Evolutionary conservation across 2,113 vertebrate genomes (phyloP).

Genomic region (Sinocyclocheilus grahami): DNA sequence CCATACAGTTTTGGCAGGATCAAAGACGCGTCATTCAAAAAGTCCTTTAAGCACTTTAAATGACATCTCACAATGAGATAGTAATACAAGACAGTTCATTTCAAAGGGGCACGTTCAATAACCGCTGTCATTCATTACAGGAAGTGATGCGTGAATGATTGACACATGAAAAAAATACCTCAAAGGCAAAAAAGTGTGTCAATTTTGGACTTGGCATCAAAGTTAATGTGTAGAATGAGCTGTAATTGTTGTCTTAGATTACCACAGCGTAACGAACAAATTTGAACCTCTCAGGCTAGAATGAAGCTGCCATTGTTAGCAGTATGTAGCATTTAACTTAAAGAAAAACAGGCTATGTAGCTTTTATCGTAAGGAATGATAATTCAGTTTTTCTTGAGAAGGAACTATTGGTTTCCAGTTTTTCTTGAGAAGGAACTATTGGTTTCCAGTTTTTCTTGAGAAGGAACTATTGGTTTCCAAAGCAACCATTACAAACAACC

Average conservation of each 20-base stretch:
- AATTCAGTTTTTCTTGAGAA: not conserved
- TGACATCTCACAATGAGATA: not conserved
- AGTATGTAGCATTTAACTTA: not conserved
- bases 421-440: too few relatives aligned
- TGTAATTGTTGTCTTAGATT: not conserved
- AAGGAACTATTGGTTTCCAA: too few relatives aligned
- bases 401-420: not conserved
- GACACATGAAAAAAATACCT: conserved; percentile 22
- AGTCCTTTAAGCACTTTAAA: conserved; percentile 11
- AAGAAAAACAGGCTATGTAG: not conserved
- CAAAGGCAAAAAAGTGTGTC: conserved; percentile 1
- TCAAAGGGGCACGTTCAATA: conserved; percentile 3
- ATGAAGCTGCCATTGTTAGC: not conserved
- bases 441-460: too few relatives aligned
- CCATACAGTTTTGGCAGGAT: conserved; percentile 24
- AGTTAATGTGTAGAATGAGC: not conserved
- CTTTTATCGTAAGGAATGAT: not conserved
- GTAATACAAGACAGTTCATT: not conserved
- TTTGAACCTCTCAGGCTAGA: not conserved
- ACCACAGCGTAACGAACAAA: not conserved
- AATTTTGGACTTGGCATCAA: conserved; percentile 1
- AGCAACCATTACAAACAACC: not conserved
- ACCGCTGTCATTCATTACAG: conserved; percentile 24
- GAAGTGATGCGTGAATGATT: conserved; percentile 24
- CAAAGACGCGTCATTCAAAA: conserved; percentile 2